These are phyloP conservation scores for Idaea biselata DNA, from an alignment of 2,888 invertebrate species.

Conservation along the genomic window DNA sequence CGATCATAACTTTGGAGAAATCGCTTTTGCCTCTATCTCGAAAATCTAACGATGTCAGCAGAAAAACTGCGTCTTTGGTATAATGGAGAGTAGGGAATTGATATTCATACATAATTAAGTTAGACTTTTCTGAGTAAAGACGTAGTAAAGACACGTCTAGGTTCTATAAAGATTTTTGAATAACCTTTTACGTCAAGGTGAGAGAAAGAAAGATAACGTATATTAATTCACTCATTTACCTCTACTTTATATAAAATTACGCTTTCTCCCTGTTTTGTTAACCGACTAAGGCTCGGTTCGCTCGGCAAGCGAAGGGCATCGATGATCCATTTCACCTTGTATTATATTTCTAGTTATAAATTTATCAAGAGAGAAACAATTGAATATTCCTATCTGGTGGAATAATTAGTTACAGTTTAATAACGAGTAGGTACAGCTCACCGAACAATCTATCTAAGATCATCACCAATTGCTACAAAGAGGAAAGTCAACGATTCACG, in stretches of 20 bases:
- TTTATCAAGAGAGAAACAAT: no score
- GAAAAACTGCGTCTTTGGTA: not conserved
- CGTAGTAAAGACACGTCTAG: not conserved
- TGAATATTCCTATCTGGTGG: no score
- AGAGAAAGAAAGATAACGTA: no score
- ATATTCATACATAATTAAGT: not conserved
- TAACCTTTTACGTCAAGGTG: no score
- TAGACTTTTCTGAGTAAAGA: not conserved
- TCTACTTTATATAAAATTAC: no score
- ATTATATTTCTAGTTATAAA: no score
- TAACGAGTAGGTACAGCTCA: not conserved
- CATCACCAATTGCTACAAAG: slow-evolving; percentile 19
- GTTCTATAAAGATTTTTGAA: slow-evolving; percentile 6
- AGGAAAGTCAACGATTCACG: slow-evolving; percentile 23
- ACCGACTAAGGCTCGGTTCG: no score
- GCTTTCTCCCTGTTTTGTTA: no score
- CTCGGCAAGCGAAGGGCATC: no score
- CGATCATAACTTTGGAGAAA: not conserved
- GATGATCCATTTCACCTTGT: no score
- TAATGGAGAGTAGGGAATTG: not conserved
- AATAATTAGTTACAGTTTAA: not conserved
- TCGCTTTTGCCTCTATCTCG: not conserved
- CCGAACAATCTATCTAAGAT: slow-evolving; percentile 21
- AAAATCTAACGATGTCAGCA: not conserved
- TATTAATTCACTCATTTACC: no score